These are phyloP conservation scores for Crotophaga sulcirostris DNA, from an alignment of 2,113 vertebrate species.

Conservation along the genomic window DNA sequence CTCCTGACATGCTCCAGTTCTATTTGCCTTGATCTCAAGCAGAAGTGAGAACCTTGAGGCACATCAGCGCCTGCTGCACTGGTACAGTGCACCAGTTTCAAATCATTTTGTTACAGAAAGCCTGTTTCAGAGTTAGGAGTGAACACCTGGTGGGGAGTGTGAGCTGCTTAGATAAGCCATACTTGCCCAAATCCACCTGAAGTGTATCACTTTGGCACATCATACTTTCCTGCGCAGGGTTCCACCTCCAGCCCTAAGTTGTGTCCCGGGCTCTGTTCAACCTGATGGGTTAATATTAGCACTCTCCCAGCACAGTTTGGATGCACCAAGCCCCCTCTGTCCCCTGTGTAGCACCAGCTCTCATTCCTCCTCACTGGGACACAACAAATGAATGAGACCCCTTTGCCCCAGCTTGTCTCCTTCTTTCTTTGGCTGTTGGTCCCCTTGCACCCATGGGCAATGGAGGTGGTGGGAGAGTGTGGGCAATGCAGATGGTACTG, in stretches of 20 bases:
- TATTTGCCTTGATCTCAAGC: neutral
- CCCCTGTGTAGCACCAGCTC: neutral
- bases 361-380: neutral
- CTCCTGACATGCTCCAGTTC: neutral
- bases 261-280: neutral
- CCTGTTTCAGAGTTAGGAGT: neutral
- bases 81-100: neutral
- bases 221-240: neutral
- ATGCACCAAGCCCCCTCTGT: fast-evolving
- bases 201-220: neutral
- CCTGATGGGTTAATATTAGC: neutral
- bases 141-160: neutral
- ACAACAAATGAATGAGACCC: neutral
- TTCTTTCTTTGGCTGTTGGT: neutral
- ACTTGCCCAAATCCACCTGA: neutral
- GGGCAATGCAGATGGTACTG: neutral
- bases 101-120: neutral
- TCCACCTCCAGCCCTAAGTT: fast-evolving
- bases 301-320: neutral
- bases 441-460: neutral
- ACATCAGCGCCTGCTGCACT: neutral
- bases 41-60: fast-evolving
- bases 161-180: neutral
- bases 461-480: neutral
- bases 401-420: neutral